A percentile compares a stretch with the other conserved stretches of the same genome.
phyloP scores from a whole-genome alignment of 2,888 invertebrate species.

The Oligia latruncula region DNA sequence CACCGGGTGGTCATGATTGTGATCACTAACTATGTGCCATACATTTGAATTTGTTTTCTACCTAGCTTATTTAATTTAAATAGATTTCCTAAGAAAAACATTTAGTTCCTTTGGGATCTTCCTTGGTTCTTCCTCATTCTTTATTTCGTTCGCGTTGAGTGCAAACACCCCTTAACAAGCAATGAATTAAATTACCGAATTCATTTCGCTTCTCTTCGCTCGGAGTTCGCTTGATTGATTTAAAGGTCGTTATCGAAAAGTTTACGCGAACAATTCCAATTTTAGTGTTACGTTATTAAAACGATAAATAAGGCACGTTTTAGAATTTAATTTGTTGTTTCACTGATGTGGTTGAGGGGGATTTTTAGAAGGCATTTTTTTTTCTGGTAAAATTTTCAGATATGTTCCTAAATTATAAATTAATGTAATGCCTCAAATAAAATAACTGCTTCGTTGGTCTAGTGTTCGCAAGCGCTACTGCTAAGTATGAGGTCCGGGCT shows the following conservation, averaged over 20 bases:
- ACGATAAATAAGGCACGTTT: conserved; percentile 58
- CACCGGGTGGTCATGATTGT: neutral
- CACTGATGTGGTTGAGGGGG: conserved; percentile 16
- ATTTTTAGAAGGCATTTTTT: neutral
- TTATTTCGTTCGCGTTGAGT: conserved; percentile 2
- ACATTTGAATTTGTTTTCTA: neutral
- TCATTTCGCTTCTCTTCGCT: conserved; percentile 43
- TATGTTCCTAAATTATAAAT: neutral
- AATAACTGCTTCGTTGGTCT: neutral
- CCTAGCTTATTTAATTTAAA: too few relatives aligned
- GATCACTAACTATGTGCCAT: too few relatives aligned
- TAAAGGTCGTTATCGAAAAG: conserved; percentile 65
- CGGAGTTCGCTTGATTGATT: conserved; percentile 63
- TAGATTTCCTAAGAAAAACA: neutral
- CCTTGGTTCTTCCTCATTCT: neutral
- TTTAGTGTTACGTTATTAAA: conserved; percentile 54
- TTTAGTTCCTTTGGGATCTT: neutral
- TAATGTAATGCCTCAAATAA: neutral
- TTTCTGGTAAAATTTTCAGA: neutral
- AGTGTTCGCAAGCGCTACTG: neutral
- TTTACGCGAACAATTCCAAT: conserved; percentile 63
- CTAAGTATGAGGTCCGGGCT: neutral
- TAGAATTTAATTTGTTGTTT: conserved; percentile 57
- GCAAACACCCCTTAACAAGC: conserved; percentile 30
- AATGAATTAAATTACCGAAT: conserved; percentile 52